Conservation (phyloP, 2,113 vertebrate species). For the Nicator chloris region DNA sequence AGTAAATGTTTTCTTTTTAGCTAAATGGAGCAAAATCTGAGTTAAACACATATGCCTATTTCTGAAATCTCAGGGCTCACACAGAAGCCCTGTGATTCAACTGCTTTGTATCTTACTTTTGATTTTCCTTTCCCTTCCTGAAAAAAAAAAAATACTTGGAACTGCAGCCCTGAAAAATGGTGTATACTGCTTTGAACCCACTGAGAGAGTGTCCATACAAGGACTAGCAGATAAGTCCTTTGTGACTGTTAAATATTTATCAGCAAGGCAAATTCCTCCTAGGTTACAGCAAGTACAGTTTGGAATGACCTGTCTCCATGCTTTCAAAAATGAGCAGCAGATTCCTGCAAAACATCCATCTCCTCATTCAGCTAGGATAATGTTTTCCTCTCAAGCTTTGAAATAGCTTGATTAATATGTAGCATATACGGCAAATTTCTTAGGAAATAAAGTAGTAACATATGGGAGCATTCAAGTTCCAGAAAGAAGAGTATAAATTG, state of each 20-base stretch:
- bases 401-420: neutral
- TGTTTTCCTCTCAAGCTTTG: neutral
- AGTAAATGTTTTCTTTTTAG: neutral
- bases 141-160: neutral
- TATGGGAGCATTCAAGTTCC: neutral
- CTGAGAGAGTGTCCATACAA: conserved; percentile 24
- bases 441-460: neutral
- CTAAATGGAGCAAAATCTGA: neutral
- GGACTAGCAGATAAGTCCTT: neutral
- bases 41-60: neutral
- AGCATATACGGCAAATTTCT: neutral
- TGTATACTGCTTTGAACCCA: neutral
- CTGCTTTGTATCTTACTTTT: neutral
- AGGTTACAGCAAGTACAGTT: conserved; percentile 46
- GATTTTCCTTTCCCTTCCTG: neutral
- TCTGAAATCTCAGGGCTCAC: neutral
- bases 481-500: neutral
- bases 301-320: neutral
- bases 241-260: conserved; percentile 47
- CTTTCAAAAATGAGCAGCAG: conserved; percentile 21
- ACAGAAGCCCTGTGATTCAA: conserved; percentile 3
- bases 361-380: neutral
- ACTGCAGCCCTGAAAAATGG: conserved; percentile 4
- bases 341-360: neutral
- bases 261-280: conserved; percentile 23